A percentile compares a stretch with the other conserved stretches of the same genome.
phyloP scores from a whole-genome alignment of 2,797 vertebrate genomes.

The Brachyalestes nurse region DNA sequence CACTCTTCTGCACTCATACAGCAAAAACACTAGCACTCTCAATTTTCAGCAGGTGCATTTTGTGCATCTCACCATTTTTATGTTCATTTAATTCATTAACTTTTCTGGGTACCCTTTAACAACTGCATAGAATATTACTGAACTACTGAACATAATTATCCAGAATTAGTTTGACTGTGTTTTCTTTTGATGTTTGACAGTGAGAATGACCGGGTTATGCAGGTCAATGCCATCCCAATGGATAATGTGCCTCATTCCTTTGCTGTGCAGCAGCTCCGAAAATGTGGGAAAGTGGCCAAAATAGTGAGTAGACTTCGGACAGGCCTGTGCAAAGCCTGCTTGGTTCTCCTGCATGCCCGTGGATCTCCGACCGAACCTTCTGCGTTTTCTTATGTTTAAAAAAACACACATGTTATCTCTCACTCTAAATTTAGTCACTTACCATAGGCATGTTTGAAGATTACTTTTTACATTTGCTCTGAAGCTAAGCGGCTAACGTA shows the following conservation, averaged over 20 bases:
- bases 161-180: neutral
- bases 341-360: neutral
- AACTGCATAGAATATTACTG: neutral
- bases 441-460: too few species aligned
- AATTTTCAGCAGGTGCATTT: neutral
- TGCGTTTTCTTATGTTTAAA: neutral
- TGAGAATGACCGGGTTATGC: slow-evolving; percentile 91
- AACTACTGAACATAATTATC: neutral
- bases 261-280: slow-evolving; percentile 92
- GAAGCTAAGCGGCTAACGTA: too few species aligned
- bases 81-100: neutral
- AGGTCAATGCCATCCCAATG: slow-evolving; percentile 90
- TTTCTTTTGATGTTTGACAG: slow-evolving; percentile 66
- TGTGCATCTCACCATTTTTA: neutral
- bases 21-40: neutral
- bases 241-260: slow-evolving; percentile 93
- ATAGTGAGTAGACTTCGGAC: slow-evolving; percentile 83
- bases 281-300: slow-evolving; percentile 92
- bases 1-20: slow-evolving; percentile 14
- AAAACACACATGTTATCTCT: too few species aligned
- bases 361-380: neutral
- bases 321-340: neutral
- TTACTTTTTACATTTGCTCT: too few species aligned
- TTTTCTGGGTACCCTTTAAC: neutral
- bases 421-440: too few species aligned